A percentile compares a stretch with the other conserved stretches of the same genome.
Conservation (phyloP, 2,113 vertebrate genomes). For the Trichechus manatus region DNA sequence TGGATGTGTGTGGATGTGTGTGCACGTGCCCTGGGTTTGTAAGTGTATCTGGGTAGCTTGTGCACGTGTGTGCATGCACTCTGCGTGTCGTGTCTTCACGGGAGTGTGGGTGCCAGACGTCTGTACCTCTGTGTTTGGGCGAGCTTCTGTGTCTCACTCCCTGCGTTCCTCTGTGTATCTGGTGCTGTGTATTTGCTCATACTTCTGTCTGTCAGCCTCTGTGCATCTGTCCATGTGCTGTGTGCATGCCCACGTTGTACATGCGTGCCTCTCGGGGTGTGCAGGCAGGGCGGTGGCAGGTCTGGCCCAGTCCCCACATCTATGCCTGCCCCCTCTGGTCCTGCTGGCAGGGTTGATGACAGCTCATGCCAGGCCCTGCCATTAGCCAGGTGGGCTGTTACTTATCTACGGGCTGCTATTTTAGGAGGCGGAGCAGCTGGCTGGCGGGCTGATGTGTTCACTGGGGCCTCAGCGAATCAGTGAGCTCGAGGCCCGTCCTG, state of each 20-base stretch:
- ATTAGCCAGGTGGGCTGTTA: conserved; percentile 4
- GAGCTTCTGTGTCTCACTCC: background rate
- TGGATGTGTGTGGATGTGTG: background rate
- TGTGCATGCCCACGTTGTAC: background rate
- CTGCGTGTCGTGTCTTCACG: background rate
- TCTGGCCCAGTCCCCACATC: fast-evolving
- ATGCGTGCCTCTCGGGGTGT: fast-evolving
- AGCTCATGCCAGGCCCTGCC: background rate
- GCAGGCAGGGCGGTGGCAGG: background rate
- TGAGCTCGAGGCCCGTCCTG: background rate
- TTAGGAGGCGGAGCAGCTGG: background rate
- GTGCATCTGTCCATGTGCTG: fast-evolving
- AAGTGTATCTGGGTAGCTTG: too few relatives aligned
- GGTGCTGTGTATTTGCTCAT: background rate
- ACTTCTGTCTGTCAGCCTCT: fast-evolving
- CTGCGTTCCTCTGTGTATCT: too few relatives aligned
- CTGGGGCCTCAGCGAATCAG: background rate
- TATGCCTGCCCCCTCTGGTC: background rate
- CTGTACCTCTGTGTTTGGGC: background rate
- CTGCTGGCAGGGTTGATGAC: background rate
- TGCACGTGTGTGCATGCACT: background rate
- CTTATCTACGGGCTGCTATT: background rate
- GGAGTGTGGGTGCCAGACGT: background rate
- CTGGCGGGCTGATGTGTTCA: background rate
- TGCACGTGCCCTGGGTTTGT: background rate